A percentile compares a stretch with the other conserved stretches of the same genome.
Conservation (phyloP, 2,797 vertebrate species). For the Bufotes viridis region DNA sequence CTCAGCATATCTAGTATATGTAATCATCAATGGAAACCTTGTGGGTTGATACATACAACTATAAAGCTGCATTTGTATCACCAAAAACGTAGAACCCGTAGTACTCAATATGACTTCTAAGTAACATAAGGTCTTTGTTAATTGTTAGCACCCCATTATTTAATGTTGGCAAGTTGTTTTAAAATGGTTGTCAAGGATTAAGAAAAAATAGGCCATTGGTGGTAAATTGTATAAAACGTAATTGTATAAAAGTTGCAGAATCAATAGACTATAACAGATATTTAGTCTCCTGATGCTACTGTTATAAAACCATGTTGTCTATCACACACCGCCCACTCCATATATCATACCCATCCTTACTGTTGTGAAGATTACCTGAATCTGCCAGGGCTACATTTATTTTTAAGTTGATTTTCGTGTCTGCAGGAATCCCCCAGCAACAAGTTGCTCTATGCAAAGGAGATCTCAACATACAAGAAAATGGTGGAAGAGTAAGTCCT, state of each 20-base stretch:
- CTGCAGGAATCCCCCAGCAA: slow-evolving; percentile 97
- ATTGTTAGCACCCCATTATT: no score
- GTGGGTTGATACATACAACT: background rate
- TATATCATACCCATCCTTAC: background rate
- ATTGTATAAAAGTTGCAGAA: background rate
- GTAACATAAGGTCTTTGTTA: no score
- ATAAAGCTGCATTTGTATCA: background rate
- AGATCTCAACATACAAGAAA: slow-evolving; percentile 98
- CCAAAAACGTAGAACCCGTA: background rate
- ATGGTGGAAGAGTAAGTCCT: slow-evolving; percentile 98
- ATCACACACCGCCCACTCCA: background rate
- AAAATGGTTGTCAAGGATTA: no score
- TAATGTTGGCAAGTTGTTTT: no score
- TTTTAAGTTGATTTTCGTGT: background rate
- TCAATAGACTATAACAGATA: background rate
- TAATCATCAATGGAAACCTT: background rate
- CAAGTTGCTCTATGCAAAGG: slow-evolving; percentile 98
- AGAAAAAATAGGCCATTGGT: no score
- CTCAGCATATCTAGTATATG: background rate
- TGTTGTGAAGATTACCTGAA: background rate
- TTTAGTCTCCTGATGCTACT: background rate
- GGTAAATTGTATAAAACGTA: no score
- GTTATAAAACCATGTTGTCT: background rate
- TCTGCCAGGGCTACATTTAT: background rate
- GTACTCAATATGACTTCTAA: background rate